phyloP scores from a whole-genome alignment of 1,140 invertebrate genomes.

The Trichonephila clavipes region DNA sequence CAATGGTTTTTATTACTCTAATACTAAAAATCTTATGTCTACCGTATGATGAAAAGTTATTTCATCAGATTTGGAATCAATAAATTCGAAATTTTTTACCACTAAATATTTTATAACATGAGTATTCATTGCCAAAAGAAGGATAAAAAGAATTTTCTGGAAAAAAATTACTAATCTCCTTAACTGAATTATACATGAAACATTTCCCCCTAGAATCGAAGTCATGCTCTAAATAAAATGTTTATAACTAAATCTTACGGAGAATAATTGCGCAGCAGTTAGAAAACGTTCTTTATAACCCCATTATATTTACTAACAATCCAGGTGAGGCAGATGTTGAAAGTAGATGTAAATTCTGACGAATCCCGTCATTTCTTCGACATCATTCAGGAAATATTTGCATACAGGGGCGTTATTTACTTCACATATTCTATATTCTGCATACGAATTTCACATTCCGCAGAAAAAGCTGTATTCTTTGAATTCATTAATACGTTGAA shows the following conservation, averaged over 20 bases:
- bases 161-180: neutral
- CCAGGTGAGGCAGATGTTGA: neutral
- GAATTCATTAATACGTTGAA: too few relatives aligned
- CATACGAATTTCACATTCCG: too few relatives aligned
- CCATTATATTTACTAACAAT: neutral
- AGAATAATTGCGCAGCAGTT: neutral
- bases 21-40: too few relatives aligned
- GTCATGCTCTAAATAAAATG: neutral
- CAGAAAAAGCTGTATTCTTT: too few relatives aligned
- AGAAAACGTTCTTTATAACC: neutral
- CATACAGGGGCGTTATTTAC: too few relatives aligned
- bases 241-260: neutral
- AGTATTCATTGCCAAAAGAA: neutral
- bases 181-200: neutral
- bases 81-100: neutral
- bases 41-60: too few relatives aligned
- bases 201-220: neutral
- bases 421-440: too few relatives aligned
- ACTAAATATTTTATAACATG: neutral
- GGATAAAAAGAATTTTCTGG: neutral
- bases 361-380: neutral
- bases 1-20: too few relatives aligned
- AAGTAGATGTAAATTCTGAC: neutral
- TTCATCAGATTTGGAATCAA: too few relatives aligned
- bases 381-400: too few relatives aligned